Base-by-base conservation (phyloP, 2,888 invertebrate genomes). In the Heteromyza rotundicornis region DNA sequence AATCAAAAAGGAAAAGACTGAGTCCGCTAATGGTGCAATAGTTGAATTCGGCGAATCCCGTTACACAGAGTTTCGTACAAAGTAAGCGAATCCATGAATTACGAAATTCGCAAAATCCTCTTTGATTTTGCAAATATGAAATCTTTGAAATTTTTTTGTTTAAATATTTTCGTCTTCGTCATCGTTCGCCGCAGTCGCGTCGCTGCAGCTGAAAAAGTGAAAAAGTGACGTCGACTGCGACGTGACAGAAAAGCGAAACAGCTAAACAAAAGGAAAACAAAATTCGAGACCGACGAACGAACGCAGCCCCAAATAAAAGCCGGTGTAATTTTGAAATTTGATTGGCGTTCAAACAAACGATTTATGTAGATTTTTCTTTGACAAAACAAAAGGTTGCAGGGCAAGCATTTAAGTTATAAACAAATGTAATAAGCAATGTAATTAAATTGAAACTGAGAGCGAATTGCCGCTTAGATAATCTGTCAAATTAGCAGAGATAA, bases 191-290 rank as follows among this genome's bases (percentile, higher is more conserved):
- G 63, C 62, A 44, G 57, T 57, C 57, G 57, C 56, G 12, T 57
- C 55, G 59, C 56, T 54, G 56, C 52, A 52, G 57, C 27, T 51
- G 57, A 56, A 55, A 57, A 56, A 57, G 40, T 20, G 24, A 32
- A 57, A 54, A 59, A 57, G 40, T 64, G 62, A 59, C 64, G 36
- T 64, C 62, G 65, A 58, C 61, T 55, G 73, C 62, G 75, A 74
- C 75, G 70, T 78, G 77, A 78, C 75, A 73, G 70, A 68, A 73
- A 71, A 71, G 68, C 67, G 63, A 62, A 65, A 50, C 54, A 64
- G 60, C 51, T 58, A n/a, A 47, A 56, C 57, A 66, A 63, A 64
- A 62, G 65, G 70, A 60, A 66, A 66, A 66, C 56, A 60, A 57
- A 59, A 64, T 62, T 27, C 64, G 14, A 44, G 22, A 19, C 52